Evolutionary conservation across 1,140 invertebrate genomes (phyloP), one percentile per base, ranked within the genome.

Genomic region (Drosophila ironensis): DNA sequence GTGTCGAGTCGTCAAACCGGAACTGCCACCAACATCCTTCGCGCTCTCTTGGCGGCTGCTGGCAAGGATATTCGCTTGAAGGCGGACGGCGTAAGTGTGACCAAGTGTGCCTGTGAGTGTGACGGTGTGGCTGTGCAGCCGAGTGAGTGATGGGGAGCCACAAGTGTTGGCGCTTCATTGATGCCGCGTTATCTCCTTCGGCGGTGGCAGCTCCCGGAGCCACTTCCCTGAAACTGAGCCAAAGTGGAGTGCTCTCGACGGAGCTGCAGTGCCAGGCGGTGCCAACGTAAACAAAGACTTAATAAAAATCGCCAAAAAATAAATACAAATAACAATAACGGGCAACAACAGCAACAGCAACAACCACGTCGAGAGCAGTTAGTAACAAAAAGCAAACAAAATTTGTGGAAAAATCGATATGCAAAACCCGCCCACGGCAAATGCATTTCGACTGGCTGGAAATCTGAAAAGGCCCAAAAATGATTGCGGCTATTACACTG

Each of bases 1-100:
- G 96, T 98, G 22, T 96, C 97, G 42, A 96, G 94, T 37, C 93
- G 97, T 81, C 94, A 97, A 89, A 97, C 95, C 0, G 97, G 96
- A 16, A 97, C 96, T 17, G 96, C 96, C 0, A 95, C 97, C n/a
- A 94, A 94, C 47, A 96, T 98, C 72, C 92, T 98, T 3, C 92
- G 97, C 87, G 93, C 95, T 3, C 91, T 99, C 4, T 91, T 98
- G 7, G 93, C 94, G 38, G 94, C 96, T 2, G 95, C 96, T 14
- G 96, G 96, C 12, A 97, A 96, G 89, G 97, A 98, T 70, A 97
- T 96, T 60, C 92, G 97, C 50, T 89, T 97, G 20, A 93, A 94
- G 86, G 91, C 93, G 33, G 97, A 99, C 91, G 95, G 94, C 87
- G 97, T 98, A 92, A 94, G 94, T 93, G 60, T 59, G 25, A 70